These are phyloP conservation scores for Germaria angustata DNA, from an alignment of 2,888 invertebrate genomes.

Conservation along the genomic window DNA sequence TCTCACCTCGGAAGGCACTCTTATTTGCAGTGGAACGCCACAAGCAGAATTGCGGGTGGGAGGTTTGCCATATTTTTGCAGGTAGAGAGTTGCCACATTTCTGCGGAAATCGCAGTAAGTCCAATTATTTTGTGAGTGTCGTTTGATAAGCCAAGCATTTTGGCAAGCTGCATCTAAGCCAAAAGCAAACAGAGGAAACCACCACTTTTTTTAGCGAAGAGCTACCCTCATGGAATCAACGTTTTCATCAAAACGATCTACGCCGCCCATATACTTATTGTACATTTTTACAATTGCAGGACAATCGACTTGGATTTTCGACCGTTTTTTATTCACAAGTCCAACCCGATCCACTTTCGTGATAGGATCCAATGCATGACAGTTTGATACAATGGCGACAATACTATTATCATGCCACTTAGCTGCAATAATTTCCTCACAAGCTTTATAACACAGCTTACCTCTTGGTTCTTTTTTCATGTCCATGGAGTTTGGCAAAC, in stretches of 20 bases:
- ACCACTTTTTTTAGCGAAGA: conserved; percentile 8
- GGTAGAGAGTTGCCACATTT: neutral
- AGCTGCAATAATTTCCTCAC: neutral
- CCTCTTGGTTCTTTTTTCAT: conserved; percentile 1
- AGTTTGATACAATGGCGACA: conserved; percentile 3
- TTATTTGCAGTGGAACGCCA: conserved; percentile 7
- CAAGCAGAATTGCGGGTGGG: neutral
- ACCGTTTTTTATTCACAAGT: conserved; percentile 7
- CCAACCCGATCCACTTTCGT: conserved; percentile 20
- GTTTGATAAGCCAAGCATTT: neutral
- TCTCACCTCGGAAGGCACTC: neutral
- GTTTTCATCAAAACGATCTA: conserved; percentile 17
- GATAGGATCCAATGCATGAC: neutral
- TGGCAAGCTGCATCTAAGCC: conserved; percentile 20
- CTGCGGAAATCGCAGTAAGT: neutral
- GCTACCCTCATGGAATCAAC: conserved; percentile 25
- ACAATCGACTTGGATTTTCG: conserved; percentile 14
- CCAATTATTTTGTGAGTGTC: neutral
- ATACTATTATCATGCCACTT: conserved; percentile 23
- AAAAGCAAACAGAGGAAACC: conserved; percentile 8
- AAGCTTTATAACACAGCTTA: neutral
- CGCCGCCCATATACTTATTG: conserved; percentile 5
- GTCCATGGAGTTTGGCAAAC: no score
- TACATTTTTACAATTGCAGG: conserved; percentile 18
- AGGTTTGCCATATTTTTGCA: neutral